phyloP scores from a whole-genome alignment of 2,888 invertebrate genomes.

The Drosophila antonietae region DNA sequence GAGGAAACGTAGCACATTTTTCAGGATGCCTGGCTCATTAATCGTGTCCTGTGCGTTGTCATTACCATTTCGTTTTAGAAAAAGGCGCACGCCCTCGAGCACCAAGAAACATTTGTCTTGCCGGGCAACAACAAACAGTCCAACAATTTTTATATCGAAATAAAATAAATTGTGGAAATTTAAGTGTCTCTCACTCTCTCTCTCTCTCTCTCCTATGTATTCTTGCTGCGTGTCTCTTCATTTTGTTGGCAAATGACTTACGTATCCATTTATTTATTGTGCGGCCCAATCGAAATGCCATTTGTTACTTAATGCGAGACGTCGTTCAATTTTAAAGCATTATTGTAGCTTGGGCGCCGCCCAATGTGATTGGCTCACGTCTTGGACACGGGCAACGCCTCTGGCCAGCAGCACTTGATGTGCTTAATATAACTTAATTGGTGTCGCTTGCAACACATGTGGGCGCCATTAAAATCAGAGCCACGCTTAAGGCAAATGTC shows the following conservation, averaged over 20 bases:
- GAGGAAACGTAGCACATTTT: constrained; percentile 55
- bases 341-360: constrained; percentile 1
- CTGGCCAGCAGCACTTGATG: constrained; percentile 39
- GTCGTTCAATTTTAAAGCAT: constrained; percentile 29
- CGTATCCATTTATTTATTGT: constrained; percentile 66
- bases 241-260: constrained; percentile 66
- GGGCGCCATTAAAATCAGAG: constrained; percentile 63
- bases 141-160: constrained; percentile 52
- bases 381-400: constrained; percentile 10
- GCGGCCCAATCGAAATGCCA: constrained; percentile 61
- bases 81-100: constrained; percentile 58
- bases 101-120: constrained; percentile 69
- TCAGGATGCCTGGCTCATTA: constrained; percentile 47
- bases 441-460: constrained; percentile 59
- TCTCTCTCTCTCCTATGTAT: neutral
- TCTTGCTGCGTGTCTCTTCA: constrained; percentile 1
- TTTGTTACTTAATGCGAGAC: constrained; percentile 40
- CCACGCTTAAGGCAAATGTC: constrained; percentile 30
- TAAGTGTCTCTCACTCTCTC: constrained; percentile 34
- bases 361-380: constrained; percentile 15
- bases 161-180: constrained; percentile 71
- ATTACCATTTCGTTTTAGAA: constrained; percentile 67
- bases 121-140: neutral
- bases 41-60: constrained; percentile 47
- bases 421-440: constrained; percentile 63